Conservation (phyloP, 2,888 invertebrate species). For the Tyria jacobaeae region DNA sequence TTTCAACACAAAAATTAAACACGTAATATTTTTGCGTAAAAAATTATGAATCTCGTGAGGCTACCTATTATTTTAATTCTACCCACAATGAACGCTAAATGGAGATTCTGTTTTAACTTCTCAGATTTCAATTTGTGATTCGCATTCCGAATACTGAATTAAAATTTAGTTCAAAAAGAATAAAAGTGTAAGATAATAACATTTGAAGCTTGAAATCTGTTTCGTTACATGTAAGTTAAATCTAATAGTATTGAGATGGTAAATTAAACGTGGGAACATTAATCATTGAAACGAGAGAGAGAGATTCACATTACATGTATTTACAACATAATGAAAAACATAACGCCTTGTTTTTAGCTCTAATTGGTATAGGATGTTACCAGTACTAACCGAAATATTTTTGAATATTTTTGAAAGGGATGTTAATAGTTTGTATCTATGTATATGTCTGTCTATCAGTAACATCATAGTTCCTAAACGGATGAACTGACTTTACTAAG, state of each 20-base stretch:
- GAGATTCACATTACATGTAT: too few relatives aligned
- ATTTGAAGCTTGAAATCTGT: neutral
- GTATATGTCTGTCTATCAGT: too few relatives aligned
- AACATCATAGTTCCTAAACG: too few relatives aligned
- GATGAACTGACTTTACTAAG: too few relatives aligned
- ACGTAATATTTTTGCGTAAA: conserved; percentile 6
- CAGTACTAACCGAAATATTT: too few relatives aligned
- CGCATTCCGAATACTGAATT: conserved; percentile 42
- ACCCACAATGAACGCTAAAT: conserved; percentile 26
- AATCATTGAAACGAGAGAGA: too few relatives aligned
- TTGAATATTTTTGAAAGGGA: too few relatives aligned
- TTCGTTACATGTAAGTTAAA: neutral
- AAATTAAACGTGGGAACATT: too few relatives aligned
- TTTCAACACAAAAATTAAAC: conserved; percentile 13
- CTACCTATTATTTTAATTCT: conserved; percentile 41
- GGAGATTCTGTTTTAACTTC: conserved; percentile 29
- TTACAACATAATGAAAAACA: too few relatives aligned
- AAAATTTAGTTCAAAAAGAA: conserved; percentile 37
- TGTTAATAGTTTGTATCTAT: too few relatives aligned
- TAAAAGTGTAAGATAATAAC: conserved; percentile 28
- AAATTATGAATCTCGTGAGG: conserved; percentile 18
- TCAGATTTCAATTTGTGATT: conserved; percentile 46
- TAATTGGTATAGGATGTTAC: too few relatives aligned
- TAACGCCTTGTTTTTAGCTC: too few relatives aligned
- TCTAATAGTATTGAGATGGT: neutral